Conservation (phyloP, 2,888 invertebrate genomes). For the Caenorhabditis parvicauda region DNA sequence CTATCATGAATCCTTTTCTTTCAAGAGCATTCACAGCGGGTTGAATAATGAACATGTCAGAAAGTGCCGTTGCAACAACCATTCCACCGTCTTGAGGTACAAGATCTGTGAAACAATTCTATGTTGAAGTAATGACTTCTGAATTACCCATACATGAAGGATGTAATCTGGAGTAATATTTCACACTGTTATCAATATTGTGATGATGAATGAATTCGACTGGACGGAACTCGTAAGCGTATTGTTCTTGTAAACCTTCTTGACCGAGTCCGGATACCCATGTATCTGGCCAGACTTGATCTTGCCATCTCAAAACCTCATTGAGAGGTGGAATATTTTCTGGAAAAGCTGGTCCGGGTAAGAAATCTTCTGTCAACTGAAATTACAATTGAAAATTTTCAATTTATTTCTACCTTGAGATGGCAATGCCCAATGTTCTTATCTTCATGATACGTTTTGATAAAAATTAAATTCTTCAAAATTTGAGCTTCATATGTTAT, state of each 20-base stretch:
- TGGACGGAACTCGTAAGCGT: background rate
- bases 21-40: slow-evolving; percentile 8
- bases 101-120: slow-evolving; percentile 5
- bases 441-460: slow-evolving; percentile 14
- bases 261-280: background rate
- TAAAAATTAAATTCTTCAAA: no score
- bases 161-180: slow-evolving; percentile 15
- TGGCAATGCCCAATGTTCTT: slow-evolving; percentile 21
- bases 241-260: background rate
- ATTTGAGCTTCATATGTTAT: no score
- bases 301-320: slow-evolving; percentile 1
- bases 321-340: slow-evolving; percentile 2
- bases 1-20: slow-evolving; percentile 9
- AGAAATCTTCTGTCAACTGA: slow-evolving; percentile 11
- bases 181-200: slow-evolving; percentile 2
- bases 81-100: slow-evolving; percentile 17
- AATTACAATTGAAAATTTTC: no score
- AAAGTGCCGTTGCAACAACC: slow-evolving; percentile 17
- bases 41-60: slow-evolving; percentile 21
- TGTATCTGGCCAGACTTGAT: background rate
- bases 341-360: slow-evolving; percentile 8
- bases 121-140: slow-evolving; percentile 2
- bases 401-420: slow-evolving; percentile 11
- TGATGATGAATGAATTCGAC: background rate
- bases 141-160: slow-evolving; percentile 15